phyloP scores from a whole-genome alignment of 1,140 invertebrate genomes.

The Drosophila nigromelanica region DNA sequence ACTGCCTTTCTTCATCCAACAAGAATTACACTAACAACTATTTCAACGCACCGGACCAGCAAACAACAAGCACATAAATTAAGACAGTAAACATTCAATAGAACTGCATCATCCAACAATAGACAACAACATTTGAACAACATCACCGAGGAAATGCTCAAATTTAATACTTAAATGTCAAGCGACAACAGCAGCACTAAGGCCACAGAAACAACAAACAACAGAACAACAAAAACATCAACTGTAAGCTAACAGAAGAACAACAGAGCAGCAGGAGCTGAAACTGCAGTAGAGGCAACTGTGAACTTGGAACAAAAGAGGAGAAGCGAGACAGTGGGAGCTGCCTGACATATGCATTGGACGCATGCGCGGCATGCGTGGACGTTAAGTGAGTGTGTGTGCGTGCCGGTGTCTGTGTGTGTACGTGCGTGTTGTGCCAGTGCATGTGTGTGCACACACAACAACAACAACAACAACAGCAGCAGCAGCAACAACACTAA shows the following conservation, averaged over 20 bases:
- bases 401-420: slow-evolving; percentile 30
- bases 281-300: slow-evolving; percentile 3
- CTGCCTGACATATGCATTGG: slow-evolving; percentile 54
- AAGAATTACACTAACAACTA: slow-evolving; percentile 15
- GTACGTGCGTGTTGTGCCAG: slow-evolving; percentile 23
- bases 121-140: slow-evolving; percentile 24
- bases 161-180: slow-evolving; percentile 69
- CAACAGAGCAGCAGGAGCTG: slow-evolving; percentile 4
- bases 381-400: slow-evolving; percentile 55
- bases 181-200: slow-evolving; percentile 38
- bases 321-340: slow-evolving; percentile 9
- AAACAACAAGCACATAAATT: slow-evolving; percentile 16
- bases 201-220: slow-evolving; percentile 22
- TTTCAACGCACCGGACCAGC: slow-evolving; percentile 19
- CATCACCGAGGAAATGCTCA: slow-evolving; percentile 59
- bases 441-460: slow-evolving; percentile 33
- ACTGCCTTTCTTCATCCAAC: slow-evolving; percentile 52
- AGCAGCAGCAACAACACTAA: neutral
- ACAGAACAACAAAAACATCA: slow-evolving; percentile 20
- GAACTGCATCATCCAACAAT: slow-evolving; percentile 6
- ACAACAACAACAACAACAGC: slow-evolving; percentile 6
- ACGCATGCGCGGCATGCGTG: slow-evolving; percentile 70
- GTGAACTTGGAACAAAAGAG: slow-evolving; percentile 1
- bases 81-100: slow-evolving; percentile 8
- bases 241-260: slow-evolving; percentile 46